Evolutionary conservation across 2,888 invertebrate species (phyloP), one percentile per base, ranked within the genome.

Genomic region (Salpingus planirostris): DNA sequence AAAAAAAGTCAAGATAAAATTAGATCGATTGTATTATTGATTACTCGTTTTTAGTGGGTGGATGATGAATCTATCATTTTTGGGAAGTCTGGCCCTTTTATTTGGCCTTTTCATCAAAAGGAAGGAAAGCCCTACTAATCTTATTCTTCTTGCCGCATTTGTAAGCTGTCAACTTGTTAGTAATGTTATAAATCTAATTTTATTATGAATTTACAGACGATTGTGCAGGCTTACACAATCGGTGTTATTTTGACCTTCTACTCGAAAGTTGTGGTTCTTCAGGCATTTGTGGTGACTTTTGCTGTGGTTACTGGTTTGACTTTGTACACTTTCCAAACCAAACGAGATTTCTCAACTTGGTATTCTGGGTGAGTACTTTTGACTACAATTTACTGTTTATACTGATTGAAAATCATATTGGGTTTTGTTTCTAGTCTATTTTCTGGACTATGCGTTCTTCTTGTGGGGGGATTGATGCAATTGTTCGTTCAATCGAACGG

Each of bases 281-380:
- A 89, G 65, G 89, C 89, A 0, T 69, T 89, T 15, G 63, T 77
- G 1, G 69, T 90, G 38, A 91, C 90, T 0, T 67, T 83, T 36
- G 71, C 77, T 2, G 81, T 88, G 4, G 78, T 86, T 10, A 69
- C 74, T 43, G 76, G 80, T 0, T 70, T 91, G 31, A 88, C 88
- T 1, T 57, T 78, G n/a, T 90, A 78, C 66, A 88, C 89, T 0
- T 77, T 90, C 47, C 89, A 90, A 68, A 80, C 83, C 8, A 89
- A 87, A 57, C 71, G 74, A 29, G 90, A 91, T 64, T 89, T 88
- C 66, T 83, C 84, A 7, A 76, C 80, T 35, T 66, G 81, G 59
- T 79, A 80, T 55, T 79, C 81, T 59, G 79, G 78, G 84, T 86
- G 62, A 72, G 76, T 10, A 23, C 10, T 18, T 18, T 50, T 25